These are phyloP conservation scores for Oligia fasciuncula DNA, from an alignment of 2,888 invertebrate species.

Conservation along the genomic window DNA sequence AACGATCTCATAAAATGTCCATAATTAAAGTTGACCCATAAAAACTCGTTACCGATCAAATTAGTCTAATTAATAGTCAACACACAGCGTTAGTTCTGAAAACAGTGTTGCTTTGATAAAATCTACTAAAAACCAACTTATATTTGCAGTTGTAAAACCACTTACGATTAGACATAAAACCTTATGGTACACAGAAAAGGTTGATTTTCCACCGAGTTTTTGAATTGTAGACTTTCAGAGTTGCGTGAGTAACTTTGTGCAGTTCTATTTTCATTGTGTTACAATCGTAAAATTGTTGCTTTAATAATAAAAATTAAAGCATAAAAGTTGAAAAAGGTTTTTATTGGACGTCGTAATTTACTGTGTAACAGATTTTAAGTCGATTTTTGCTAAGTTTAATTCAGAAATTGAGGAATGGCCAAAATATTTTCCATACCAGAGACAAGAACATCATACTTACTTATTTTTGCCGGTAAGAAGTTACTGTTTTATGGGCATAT, in stretches of 20 bases:
- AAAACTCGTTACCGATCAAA: constrained; percentile 57
- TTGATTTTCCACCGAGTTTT: constrained; percentile 7
- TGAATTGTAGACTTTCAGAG: constrained; percentile 13
- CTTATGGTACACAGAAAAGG: background rate
- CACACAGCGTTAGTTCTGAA: constrained; percentile 58
- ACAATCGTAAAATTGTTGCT: constrained; percentile 66
- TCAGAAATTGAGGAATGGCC: background rate
- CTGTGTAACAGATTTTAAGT: constrained; percentile 50
- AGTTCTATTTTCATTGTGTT: constrained; percentile 57
- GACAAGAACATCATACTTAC: background rate
- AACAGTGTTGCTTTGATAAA: constrained; percentile 73
- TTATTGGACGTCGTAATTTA: constrained; percentile 57
- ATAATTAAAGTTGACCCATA: background rate
- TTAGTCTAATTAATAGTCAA: constrained; percentile 66
- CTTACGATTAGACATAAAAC: background rate
- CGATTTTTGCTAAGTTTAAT: constrained; percentile 13
- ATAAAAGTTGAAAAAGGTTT: constrained; percentile 55
- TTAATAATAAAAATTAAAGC: constrained; percentile 63
- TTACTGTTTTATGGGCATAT: background rate
- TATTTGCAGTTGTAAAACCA: constrained; percentile 13
- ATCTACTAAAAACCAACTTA: constrained; percentile 55
- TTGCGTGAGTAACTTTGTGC: constrained; percentile 18
- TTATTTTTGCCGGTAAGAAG: background rate
- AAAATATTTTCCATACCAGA: background rate
- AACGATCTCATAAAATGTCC: background rate